These are phyloP conservation scores for Melipona beecheii DNA, from an alignment of 2,888 invertebrate genomes.

Conservation along the genomic window DNA sequence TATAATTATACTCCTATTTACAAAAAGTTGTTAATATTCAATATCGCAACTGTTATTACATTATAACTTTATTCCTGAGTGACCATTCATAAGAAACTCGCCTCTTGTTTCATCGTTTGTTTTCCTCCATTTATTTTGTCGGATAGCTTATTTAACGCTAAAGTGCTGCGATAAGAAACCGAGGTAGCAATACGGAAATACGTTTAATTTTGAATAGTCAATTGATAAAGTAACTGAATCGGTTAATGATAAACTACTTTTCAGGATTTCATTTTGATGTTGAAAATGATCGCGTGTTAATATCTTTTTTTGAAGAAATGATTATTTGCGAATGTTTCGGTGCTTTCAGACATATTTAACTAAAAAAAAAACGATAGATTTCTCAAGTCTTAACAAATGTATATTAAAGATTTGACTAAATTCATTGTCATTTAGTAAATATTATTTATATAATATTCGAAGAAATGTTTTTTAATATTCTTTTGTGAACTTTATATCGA, in stretches of 20 bases:
- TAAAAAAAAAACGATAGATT: background rate
- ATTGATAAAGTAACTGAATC: slow-evolving; percentile 5
- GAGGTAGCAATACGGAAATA: slow-evolving; percentile 41
- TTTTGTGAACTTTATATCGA: too few relatives aligned
- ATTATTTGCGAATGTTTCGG: background rate
- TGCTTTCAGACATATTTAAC: slow-evolving; percentile 11
- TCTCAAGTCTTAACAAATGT: too few relatives aligned
- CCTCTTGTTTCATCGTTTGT: slow-evolving; percentile 24
- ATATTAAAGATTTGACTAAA: background rate
- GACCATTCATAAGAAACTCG: slow-evolving; percentile 75
- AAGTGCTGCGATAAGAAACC: slow-evolving; percentile 44
- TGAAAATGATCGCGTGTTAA: background rate
- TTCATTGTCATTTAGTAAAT: background rate
- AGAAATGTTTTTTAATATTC: too few relatives aligned
- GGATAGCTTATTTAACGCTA: slow-evolving; percentile 56
- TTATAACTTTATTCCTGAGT: slow-evolving; percentile 79
- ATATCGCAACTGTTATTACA: slow-evolving; percentile 77
- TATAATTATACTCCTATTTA: slow-evolving; percentile 78
- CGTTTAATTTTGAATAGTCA: background rate
- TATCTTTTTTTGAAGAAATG: background rate
- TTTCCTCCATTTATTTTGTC: slow-evolving; percentile 37
- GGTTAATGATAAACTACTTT: slow-evolving; percentile 5
- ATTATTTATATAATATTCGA: background rate
- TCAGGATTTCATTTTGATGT: background rate
- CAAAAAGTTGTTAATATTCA: slow-evolving; percentile 78